Percentiles rank a stretch among this genome's conserved stretches.
phyloP scores from a whole-genome alignment of 2,113 vertebrate genomes.

The Corapipo altera region DNA sequence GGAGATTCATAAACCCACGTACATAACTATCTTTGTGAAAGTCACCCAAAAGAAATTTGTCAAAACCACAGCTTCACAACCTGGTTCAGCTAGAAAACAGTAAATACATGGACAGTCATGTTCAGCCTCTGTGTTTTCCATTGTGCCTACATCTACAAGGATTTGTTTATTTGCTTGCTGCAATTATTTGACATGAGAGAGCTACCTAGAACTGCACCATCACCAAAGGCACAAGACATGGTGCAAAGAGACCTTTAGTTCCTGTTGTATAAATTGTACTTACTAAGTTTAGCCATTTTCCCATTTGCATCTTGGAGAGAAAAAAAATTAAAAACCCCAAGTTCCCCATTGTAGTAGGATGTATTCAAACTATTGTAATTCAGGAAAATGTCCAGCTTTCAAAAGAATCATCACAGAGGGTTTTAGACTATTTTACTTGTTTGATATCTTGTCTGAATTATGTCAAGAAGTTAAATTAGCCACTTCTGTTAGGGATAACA shows the following conservation, averaged over 20 bases:
- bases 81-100: not conserved
- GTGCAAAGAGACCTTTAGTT: not conserved
- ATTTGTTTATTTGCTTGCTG: not conserved
- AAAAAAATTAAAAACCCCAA: accelerated
- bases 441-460: not conserved
- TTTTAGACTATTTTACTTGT: not conserved
- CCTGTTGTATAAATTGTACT: not conserved
- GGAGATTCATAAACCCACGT: accelerated
- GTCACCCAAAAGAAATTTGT: not conserved
- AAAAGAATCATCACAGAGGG: not conserved
- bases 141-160: not conserved
- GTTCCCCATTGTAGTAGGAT: accelerated
- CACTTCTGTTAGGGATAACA: no score
- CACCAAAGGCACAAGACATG: not conserved
- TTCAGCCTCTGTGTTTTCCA: not conserved
- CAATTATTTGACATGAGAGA: not conserved
- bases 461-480: no score
- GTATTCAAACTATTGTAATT: not conserved
- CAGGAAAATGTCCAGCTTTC: not conserved
- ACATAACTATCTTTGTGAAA: not conserved
- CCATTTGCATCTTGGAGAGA: not conserved
- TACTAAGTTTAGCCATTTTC: not conserved
- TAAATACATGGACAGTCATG: not conserved
- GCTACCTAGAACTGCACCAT: not conserved
- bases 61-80: not conserved